Percentiles rank a stretch among this genome's conserved stretches.
phyloP scores from a whole-genome alignment of 2,888 invertebrate species.

The Eilema caniola region DNA sequence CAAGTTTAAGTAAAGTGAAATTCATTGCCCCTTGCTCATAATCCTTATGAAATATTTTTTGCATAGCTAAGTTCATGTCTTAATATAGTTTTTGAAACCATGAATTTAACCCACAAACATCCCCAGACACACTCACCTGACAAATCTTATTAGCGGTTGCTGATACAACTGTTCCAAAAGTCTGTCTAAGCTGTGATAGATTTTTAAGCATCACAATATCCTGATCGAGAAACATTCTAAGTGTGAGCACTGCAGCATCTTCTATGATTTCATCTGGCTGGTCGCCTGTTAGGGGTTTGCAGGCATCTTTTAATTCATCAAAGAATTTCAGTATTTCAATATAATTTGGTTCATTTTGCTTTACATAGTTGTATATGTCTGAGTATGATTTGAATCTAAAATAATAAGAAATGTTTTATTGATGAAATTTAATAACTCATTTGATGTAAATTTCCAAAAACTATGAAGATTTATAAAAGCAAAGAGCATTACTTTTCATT shows the following conservation, averaged over 20 bases:
- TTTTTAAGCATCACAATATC: slow-evolving; percentile 87
- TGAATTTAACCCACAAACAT: too few relatives aligned
- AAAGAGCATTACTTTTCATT: not conserved
- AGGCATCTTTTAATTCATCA: slow-evolving; percentile 65
- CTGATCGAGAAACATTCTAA: slow-evolving; percentile 88
- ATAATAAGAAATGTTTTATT: slow-evolving; percentile 14
- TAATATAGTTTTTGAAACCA: too few relatives aligned
- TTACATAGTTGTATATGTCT: slow-evolving; percentile 80
- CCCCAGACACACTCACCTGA: slow-evolving; percentile 68
- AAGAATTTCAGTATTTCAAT: slow-evolving; percentile 70
- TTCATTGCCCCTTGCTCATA: too few relatives aligned
- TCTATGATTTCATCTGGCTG: slow-evolving; percentile 87
- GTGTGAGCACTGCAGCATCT: slow-evolving; percentile 87
- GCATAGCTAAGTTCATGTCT: too few relatives aligned
- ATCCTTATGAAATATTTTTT: too few relatives aligned
- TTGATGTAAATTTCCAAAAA: not conserved
- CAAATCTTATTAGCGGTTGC: slow-evolving; percentile 87
- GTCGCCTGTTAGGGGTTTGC: slow-evolving; percentile 83
- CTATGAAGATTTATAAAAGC: not conserved
- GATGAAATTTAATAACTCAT: slow-evolving; percentile 7
- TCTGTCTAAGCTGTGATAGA: slow-evolving; percentile 84
- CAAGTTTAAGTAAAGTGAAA: too few relatives aligned
- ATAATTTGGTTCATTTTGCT: slow-evolving; percentile 67
- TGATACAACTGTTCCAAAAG: slow-evolving; percentile 87
- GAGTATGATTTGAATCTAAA: slow-evolving; percentile 82